Percentiles rank a stretch among this genome's conserved stretches.
These are phyloP conservation scores for Alligator sinensis DNA, from an alignment of 2,113 vertebrate species.

Conservation along the genomic window DNA sequence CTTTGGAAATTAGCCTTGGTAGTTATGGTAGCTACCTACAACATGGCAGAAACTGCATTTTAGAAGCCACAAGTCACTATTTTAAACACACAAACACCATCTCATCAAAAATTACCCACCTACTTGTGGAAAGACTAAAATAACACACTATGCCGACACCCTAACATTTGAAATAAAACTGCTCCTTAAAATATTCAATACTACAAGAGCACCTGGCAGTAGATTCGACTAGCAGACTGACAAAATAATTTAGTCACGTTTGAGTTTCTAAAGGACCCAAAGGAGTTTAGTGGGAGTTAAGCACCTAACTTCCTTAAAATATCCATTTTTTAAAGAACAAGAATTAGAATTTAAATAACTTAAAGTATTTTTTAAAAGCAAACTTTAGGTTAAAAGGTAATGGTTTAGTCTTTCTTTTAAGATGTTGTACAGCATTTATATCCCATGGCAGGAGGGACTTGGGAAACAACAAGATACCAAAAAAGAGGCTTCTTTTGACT, in stretches of 20 bases:
- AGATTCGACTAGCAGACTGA: not conserved
- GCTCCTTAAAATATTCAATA: not conserved
- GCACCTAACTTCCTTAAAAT: not conserved
- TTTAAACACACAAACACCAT: constrained; percentile 56
- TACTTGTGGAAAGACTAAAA: constrained; percentile 57
- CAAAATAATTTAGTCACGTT: fast-evolving
- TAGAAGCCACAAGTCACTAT: constrained; percentile 47
- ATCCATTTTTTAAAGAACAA: not conserved
- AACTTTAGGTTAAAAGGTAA: no score
- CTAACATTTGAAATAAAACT: constrained; percentile 3
- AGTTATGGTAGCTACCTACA: constrained; percentile 13
- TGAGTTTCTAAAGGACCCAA: not conserved
- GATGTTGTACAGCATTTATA: not conserved
- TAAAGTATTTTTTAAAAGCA: not conserved
- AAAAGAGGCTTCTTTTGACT: not conserved
- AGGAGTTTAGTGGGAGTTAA: not conserved
- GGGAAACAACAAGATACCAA: not conserved
- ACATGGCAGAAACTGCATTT: constrained; percentile 39
- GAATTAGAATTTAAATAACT: not conserved
- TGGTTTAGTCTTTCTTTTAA: not conserved
- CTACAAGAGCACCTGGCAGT: not conserved
- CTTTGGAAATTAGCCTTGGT: constrained; percentile 11
- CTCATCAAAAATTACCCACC: constrained; percentile 68
- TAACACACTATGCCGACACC: constrained; percentile 24
- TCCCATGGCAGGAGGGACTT: not conserved